Evolutionary conservation across 2,113 vertebrate species (phyloP), one percentile per base, ranked within the genome.

Genomic region (Atractosteus spatula): DNA sequence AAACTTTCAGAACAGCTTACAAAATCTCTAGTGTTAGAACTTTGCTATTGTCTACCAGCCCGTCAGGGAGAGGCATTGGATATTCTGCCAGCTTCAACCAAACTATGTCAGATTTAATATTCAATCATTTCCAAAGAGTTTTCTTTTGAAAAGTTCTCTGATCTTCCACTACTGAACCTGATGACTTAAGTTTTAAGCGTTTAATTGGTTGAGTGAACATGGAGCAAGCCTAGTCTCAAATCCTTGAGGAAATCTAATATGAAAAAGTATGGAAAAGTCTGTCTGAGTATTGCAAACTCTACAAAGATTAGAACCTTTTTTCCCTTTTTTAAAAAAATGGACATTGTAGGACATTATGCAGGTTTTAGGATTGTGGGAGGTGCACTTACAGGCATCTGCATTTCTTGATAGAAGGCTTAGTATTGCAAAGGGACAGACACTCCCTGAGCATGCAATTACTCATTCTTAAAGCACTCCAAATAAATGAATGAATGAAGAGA

Each of bases 221-320:
- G 57, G 14, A 75, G 43, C 57, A 68, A 70, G 43, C 69, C 65
- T 57, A 8, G 72, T 64, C 10, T n/a, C 61, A 55, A 67, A 68
- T 55, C 62, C 65, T 68, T 10, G 11, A 55, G 41, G 54, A 72
- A 54, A 47, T 76, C 66, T 29, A 29, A 57, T 66, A 70, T 74
- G 59, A 75, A 71, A 74, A 68, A 41, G 62, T 66, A 70, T 74
- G 59, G 73, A 71, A 74, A 68, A 41, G 62, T 41, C 59, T 51
- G 54, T 69, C 61, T 74, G 42, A 75, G 62, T 68, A 68, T 51
- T 45, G 51, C 14, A 63, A 57, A 5, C 76, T 44, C 63, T 71
- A 67, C 55, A 67, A 41, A 44, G 63, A 70, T 63, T 41, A 41
- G 62, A 45, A 51, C 10, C 17, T 68, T 17, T 12, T 44, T 55